Percentiles rank a stretch among this genome's conserved stretches.
Conservation (phyloP, 1,140 invertebrate species). For the Meloidogyne chitwoodi region DNA sequence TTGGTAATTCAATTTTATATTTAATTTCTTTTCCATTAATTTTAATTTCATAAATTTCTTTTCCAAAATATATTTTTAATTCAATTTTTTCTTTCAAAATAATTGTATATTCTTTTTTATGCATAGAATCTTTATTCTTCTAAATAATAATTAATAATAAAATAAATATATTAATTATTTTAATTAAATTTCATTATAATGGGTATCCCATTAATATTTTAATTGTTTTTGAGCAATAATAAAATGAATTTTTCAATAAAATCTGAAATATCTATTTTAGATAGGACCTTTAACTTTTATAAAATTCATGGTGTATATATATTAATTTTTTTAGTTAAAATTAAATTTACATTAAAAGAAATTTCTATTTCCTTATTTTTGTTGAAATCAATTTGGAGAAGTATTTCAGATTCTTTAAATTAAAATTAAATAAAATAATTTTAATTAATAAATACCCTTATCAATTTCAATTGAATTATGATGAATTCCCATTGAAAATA, state of each 20-base stretch:
- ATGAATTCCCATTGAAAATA: not conserved
- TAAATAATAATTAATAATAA: not conserved
- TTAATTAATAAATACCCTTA: too few relatives aligned
- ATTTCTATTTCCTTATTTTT: not conserved
- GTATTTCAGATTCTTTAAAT: not conserved
- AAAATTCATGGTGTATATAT: too few relatives aligned
- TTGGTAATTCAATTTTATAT: not conserved
- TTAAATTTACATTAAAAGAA: too few relatives aligned
- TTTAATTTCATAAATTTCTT: not conserved
- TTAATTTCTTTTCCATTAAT: not conserved
- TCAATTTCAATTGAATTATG: not conserved
- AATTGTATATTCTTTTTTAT: not conserved
- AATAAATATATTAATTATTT: too few relatives aligned
- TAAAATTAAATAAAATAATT: not conserved
- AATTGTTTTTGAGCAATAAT: too few relatives aligned
- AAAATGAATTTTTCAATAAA: too few relatives aligned
- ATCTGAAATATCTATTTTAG: too few relatives aligned
- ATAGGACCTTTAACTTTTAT: too few relatives aligned
- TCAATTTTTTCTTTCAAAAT: not conserved
- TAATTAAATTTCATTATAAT: too few relatives aligned
- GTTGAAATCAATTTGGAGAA: not conserved
- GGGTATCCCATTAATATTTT: too few relatives aligned
- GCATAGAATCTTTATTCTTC: not conserved
- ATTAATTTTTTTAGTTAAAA: too few relatives aligned
- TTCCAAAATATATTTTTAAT: not conserved